Percentiles rank a stretch among this genome's conserved stretches.
Evolutionary conservation across 1,140 invertebrate genomes (phyloP).

Genomic region (Sitodiplosis mosellana): DNA sequence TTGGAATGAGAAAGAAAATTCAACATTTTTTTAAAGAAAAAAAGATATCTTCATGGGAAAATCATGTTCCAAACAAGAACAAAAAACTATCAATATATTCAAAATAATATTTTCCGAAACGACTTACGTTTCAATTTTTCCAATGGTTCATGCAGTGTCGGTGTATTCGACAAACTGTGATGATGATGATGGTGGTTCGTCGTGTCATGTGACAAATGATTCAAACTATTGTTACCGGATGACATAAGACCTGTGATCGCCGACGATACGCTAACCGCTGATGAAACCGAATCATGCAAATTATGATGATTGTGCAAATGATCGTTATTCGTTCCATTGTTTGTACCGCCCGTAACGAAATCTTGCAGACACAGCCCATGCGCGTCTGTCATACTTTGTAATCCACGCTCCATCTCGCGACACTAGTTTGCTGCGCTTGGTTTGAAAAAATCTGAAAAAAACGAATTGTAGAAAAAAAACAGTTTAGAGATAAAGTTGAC

Average conservation of each 20-base stretch:
- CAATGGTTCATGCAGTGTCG: conserved; percentile 52
- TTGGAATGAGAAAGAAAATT: too few relatives aligned
- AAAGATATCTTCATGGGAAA: too few relatives aligned
- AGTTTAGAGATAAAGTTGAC: not conserved
- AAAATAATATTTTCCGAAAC: too few relatives aligned
- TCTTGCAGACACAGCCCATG: conserved; percentile 53
- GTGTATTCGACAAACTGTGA: conserved; percentile 32
- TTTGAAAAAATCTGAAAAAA: too few relatives aligned
- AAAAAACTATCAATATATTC: too few relatives aligned
- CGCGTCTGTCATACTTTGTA: conserved; percentile 3
- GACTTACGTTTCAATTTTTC: conserved; percentile 68
- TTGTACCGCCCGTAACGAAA: conserved; percentile 32
- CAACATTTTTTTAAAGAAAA: too few relatives aligned
- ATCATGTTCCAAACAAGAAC: too few relatives aligned
- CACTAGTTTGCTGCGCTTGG: too few relatives aligned
- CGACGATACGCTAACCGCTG: conserved; percentile 41
- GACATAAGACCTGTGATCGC: conserved; percentile 48
- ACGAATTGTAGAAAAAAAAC: not conserved
- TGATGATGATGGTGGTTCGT: conserved; percentile 38
- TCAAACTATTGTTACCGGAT: conserved; percentile 24
- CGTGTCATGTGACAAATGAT: conserved; percentile 22
- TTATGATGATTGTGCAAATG: conserved; percentile 32
- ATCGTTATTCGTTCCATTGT: conserved; percentile 15
- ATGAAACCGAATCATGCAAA: conserved; percentile 37
- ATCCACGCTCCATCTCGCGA: conserved; percentile 14